Base-by-base conservation (phyloP, 1,140 invertebrate genomes). In the Oedothorax gibbosus region DNA sequence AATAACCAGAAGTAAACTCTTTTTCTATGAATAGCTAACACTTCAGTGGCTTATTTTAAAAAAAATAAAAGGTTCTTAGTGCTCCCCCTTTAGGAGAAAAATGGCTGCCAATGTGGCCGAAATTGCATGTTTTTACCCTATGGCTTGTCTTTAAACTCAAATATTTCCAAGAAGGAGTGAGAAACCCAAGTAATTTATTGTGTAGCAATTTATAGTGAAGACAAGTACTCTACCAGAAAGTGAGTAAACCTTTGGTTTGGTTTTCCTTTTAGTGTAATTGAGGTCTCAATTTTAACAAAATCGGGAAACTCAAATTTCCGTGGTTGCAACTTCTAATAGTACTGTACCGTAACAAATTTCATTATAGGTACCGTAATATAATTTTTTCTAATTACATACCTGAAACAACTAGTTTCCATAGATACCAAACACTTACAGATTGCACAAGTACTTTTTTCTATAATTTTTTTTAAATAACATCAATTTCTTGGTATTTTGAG, bases 171-270 rank as follows among this genome's bases (percentile, higher is more conserved):
- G 65, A 68, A 68, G 65, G 12, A 68, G 12, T 68, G 65, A 68
- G 65, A 68, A 68, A 68, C 21, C 65, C n/a, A 20, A 68, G 65
- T 68, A 68, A 68, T 68, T 68, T 68, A 68, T 20, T 68, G 65
- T 68, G 65, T 18, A 20, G 65, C 65, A 68, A 68, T 68, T 68
- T 68, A 68, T 68, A 10, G 65, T 10, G 65, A 68, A 10, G 15
- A 68, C 4, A 15, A 11, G 14, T 68, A 35, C 65, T 68, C 21
- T 62, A 62, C 60, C 60, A 62, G 60, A 62, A 62, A 62, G 60
- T 62, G 6, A 62, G 60, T 62, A 62, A 68, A 68, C 65, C 65
- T 68, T 68, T 20, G 65, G 20, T 10, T 68, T 35, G 2, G 20
- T 68, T n/a, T n/a, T 68, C 65, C 65, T 68, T 68, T 68, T 68